These are phyloP conservation scores for Drosophila prostipennis DNA, from an alignment of 2,888 invertebrate species.

Conservation along the genomic window DNA sequence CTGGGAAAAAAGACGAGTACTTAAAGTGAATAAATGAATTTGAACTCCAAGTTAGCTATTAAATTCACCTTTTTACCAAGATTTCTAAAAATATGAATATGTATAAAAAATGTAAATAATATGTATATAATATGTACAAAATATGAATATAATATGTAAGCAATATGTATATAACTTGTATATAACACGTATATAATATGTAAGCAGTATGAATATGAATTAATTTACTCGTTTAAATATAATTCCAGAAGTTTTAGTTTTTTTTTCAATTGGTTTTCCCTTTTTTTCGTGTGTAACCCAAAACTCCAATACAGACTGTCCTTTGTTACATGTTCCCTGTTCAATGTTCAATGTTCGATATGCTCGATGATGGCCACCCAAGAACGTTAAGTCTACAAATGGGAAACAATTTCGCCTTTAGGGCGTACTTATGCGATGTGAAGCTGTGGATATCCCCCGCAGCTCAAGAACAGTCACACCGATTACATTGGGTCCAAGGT, in stretches of 20 bases:
- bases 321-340: constrained; percentile 2
- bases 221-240: too few relatives aligned
- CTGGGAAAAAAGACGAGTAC: background rate
- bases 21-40: too few relatives aligned
- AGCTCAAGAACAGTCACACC: constrained; percentile 1
- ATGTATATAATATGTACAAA: too few relatives aligned
- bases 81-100: too few relatives aligned
- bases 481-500: background rate
- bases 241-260: too few relatives aligned
- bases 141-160: too few relatives aligned
- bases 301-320: constrained; percentile 3
- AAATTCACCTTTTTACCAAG: too few relatives aligned
- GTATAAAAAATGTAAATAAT: too few relatives aligned
- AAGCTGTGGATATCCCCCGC: background rate
- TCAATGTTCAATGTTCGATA: constrained; percentile 2
- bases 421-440: constrained; percentile 11
- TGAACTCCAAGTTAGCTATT: too few relatives aligned
- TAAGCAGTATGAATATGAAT: too few relatives aligned
- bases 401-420: constrained; percentile 12
- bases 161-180: too few relatives aligned
- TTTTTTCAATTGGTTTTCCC: background rate
- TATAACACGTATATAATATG: too few relatives aligned
- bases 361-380: constrained; percentile 11
- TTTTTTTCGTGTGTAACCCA: background rate
- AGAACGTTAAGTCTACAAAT: constrained; percentile 25